Evolutionary conservation across 2,888 invertebrate species (phyloP).

Genomic region (Diabrotica balteata): DNA sequence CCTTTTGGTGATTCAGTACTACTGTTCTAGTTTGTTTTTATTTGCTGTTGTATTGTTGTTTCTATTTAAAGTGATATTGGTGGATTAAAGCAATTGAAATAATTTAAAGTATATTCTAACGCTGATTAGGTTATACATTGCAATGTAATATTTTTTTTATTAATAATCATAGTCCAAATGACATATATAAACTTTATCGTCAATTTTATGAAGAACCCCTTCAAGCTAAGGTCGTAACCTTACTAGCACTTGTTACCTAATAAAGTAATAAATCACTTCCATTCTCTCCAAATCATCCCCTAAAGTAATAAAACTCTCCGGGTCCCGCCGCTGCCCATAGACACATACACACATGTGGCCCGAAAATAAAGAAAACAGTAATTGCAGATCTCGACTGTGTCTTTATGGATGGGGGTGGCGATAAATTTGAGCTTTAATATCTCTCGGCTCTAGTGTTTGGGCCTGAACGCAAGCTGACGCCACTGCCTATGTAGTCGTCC

Average conservation of each 20-base stretch:
- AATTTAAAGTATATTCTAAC: too few species aligned
- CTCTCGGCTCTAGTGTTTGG: conserved; percentile 42
- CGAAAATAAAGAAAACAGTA: conserved; percentile 52
- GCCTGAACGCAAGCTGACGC: conserved; percentile 61
- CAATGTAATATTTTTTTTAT: too few species aligned
- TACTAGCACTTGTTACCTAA: conserved; percentile 21
- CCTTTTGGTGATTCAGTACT: too few species aligned
- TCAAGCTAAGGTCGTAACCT: conserved; percentile 17
- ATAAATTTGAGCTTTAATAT: conserved; percentile 62
- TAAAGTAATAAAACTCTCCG: conserved; percentile 19
- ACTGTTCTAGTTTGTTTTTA: too few species aligned
- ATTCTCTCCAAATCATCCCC: conserved; percentile 15
- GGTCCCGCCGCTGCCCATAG: conserved; percentile 3
- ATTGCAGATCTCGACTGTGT: conserved; percentile 52
- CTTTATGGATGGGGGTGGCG: conserved; percentile 52
- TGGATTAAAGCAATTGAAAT: too few species aligned
- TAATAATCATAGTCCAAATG: too few species aligned
- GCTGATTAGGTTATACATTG: too few species aligned
- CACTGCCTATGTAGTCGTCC: conserved; percentile 54
- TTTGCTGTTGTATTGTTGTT: too few species aligned
- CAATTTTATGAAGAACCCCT: too few species aligned
- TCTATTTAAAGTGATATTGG: too few species aligned
- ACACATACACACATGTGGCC: conserved; percentile 20
- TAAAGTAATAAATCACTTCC: conserved; percentile 23
- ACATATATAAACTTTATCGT: too few species aligned